Percentiles rank a stretch among this genome's conserved stretches.
phyloP scores from a whole-genome alignment of 2,113 vertebrate species.

The Myrmophylax atrothorax region DNA sequence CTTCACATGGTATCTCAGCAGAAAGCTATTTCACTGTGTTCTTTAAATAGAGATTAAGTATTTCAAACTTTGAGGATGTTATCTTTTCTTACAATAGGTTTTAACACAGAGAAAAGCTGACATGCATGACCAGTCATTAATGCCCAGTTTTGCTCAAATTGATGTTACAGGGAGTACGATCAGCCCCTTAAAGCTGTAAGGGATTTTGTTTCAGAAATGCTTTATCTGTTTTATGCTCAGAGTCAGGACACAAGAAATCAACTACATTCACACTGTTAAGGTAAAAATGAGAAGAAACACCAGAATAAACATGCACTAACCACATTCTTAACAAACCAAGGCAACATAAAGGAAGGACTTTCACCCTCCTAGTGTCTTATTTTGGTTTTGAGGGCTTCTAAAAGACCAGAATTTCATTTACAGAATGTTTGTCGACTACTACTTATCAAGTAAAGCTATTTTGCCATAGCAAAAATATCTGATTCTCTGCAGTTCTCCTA shows the following conservation, averaged over 20 bases:
- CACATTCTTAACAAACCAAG: neutral
- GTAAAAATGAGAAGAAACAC: neutral
- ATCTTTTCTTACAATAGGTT: neutral
- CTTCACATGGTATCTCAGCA: neutral
- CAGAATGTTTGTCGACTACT: neutral
- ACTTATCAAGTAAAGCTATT: neutral
- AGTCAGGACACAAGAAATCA: neutral
- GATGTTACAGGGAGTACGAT: neutral
- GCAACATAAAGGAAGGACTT: neutral
- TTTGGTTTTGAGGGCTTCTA: neutral
- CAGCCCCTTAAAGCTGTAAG: neutral
- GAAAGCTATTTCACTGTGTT: slow-evolving; percentile 33
- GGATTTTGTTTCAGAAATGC: neutral
- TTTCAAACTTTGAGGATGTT: neutral
- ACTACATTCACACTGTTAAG: neutral
- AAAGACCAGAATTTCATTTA: neutral
- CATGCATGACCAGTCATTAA: neutral
- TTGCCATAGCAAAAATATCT: neutral
- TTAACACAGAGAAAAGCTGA: neutral
- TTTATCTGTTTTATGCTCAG: neutral
- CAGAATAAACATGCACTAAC: neutral
- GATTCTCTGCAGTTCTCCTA: neutral
- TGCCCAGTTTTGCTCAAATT: neutral
- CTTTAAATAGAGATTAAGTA: neutral
- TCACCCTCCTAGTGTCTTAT: neutral